Evolutionary conservation across 2,113 vertebrate genomes (phyloP).

Genomic region (Amia ocellicauda): DNA sequence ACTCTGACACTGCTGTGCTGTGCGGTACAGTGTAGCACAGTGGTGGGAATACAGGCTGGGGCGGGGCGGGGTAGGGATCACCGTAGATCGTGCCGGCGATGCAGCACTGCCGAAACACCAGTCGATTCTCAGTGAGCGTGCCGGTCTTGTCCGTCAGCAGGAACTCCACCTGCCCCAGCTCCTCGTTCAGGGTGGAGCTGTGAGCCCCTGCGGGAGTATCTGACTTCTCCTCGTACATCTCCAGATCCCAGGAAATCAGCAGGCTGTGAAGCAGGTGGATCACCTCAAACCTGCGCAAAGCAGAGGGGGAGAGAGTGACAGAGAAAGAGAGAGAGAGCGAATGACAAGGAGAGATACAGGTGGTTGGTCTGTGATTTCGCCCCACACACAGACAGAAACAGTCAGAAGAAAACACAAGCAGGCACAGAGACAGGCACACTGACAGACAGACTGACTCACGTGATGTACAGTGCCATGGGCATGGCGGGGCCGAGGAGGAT

Average conservation of each 20-base stretch:
- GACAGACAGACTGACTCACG: slow-evolving; percentile 59
- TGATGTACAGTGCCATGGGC: slow-evolving; percentile 86
- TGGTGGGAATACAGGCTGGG: too few species aligned
- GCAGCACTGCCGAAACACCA: slow-evolving; percentile 90
- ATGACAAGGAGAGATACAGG: too few species aligned
- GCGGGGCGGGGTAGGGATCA: slow-evolving; percentile 35
- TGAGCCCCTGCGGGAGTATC: slow-evolving; percentile 72
- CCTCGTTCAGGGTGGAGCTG: slow-evolving; percentile 80
- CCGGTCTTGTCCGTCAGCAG: slow-evolving; percentile 94
- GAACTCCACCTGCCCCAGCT: slow-evolving; percentile 87
- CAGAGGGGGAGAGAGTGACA: neutral
- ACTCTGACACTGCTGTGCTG: too few species aligned
- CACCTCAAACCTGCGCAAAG: slow-evolving; percentile 71
- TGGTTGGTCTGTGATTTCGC: neutral
- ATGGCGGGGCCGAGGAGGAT: slow-evolving; percentile 82
- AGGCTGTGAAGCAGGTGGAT: slow-evolving; percentile 82
- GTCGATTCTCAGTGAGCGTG: slow-evolving; percentile 85
- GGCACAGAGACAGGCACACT: neutral
- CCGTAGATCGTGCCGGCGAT: slow-evolving; percentile 74
- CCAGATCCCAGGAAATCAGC: slow-evolving; percentile 84
- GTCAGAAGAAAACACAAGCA: neutral
- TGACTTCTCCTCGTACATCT: slow-evolving; percentile 68
- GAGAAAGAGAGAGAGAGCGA: neutral
- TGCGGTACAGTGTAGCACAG: too few species aligned
- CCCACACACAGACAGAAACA: too few species aligned